phyloP scores from a whole-genome alignment of 2,797 vertebrate species.

The Phyllotis vaccarum region DNA sequence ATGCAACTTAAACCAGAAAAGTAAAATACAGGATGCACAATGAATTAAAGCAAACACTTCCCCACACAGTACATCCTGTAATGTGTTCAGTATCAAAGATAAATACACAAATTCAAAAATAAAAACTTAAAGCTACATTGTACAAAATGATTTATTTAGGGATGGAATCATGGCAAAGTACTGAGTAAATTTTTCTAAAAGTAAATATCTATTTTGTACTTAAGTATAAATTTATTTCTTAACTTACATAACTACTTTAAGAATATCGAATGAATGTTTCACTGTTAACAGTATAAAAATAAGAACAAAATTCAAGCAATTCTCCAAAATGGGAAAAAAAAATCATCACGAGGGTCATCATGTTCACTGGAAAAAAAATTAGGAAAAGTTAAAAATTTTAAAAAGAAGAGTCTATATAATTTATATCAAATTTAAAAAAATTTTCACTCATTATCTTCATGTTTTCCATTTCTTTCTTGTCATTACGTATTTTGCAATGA shows the following conservation, averaged over 20 bases:
- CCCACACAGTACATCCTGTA: too few relatives aligned
- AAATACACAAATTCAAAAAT: background rate
- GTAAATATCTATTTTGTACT: background rate
- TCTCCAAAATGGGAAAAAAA: background rate
- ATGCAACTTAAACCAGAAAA: background rate
- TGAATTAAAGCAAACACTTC: background rate
- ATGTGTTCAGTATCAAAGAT: background rate
- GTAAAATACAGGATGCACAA: background rate
- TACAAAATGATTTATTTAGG: background rate
- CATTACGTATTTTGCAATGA: background rate
- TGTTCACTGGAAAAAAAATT: background rate
- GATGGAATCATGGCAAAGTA: background rate
- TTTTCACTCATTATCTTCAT: too few relatives aligned
- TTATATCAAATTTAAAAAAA: background rate
- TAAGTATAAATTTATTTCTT: background rate
- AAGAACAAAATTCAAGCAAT: background rate
- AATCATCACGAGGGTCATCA: background rate
- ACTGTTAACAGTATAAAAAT: background rate
- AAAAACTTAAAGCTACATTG: background rate
- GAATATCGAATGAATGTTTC: background rate
- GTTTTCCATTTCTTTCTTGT: too few relatives aligned
- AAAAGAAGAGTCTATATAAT: background rate
- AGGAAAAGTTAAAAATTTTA: background rate
- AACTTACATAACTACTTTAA: background rate
- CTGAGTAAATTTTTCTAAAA: background rate